These are phyloP conservation scores for Ooceraea biroi DNA, from an alignment of 1,140 invertebrate genomes.

Conservation along the genomic window DNA sequence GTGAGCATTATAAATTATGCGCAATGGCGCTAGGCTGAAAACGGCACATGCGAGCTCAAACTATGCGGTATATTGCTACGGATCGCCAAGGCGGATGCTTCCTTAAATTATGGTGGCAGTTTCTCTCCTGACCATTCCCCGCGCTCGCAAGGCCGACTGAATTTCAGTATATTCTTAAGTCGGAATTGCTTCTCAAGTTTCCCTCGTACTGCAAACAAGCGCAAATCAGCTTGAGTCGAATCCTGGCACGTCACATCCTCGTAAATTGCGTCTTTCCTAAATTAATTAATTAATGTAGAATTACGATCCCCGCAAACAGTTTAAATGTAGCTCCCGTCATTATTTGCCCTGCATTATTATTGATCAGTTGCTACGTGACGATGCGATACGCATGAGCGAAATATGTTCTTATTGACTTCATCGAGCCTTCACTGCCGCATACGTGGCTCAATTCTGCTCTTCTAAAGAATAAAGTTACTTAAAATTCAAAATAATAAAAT, in stretches of 20 bases:
- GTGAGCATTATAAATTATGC: slow-evolving; percentile 46
- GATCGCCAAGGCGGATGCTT: slow-evolving; percentile 33
- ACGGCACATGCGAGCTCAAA: not conserved
- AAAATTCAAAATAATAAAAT: too few species aligned
- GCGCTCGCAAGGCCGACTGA: slow-evolving; percentile 10
- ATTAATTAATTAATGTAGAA: slow-evolving; percentile 4
- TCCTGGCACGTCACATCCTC: not conserved
- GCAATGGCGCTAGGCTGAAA: slow-evolving; percentile 31
- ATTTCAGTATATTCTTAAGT: slow-evolving; percentile 23
- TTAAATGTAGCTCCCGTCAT: not conserved
- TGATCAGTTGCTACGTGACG: not conserved
- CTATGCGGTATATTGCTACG: slow-evolving; percentile 36
- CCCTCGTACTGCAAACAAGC: not conserved
- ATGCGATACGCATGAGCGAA: not conserved
- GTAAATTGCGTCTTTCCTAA: not conserved
- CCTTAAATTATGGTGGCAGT: slow-evolving; percentile 36
- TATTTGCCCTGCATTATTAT: not conserved
- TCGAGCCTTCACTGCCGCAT: not conserved
- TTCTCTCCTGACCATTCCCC: slow-evolving; percentile 12
- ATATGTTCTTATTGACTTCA: not conserved
- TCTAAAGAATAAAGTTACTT: not conserved
- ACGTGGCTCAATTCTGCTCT: not conserved
- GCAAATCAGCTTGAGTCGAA: not conserved
- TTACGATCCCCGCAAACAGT: not conserved
- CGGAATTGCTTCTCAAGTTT: not conserved